A percentile compares a stretch with the other conserved stretches of the same genome.
Evolutionary conservation across 2,888 invertebrate genomes (phyloP).

Genomic region (Vanessa cardui): DNA sequence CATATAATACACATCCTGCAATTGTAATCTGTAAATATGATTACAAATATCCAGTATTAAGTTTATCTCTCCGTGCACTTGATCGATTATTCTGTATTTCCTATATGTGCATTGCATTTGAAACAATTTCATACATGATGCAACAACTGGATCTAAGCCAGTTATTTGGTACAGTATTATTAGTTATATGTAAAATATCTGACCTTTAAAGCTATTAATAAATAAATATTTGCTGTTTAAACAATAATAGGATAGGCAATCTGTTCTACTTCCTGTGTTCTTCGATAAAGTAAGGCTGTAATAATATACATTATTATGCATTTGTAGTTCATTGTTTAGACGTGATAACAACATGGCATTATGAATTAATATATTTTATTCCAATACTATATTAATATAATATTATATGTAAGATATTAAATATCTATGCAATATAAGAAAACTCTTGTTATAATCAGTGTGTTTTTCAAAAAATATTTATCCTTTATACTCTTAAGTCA

Average conservation of each 20-base stretch:
- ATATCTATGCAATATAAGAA: neutral
- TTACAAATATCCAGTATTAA: too few relatives aligned
- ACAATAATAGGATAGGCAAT: conserved; percentile 1
- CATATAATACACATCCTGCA: neutral
- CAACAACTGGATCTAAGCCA: conserved; percentile 38
- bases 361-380: too few relatives aligned
- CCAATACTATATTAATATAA: too few relatives aligned
- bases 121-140: conserved; percentile 29
- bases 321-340: neutral
- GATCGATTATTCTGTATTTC: conserved; percentile 18
- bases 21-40: neutral
- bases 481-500: too few relatives aligned
- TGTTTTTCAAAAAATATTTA: too few relatives aligned
- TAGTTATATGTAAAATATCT: neutral
- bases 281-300: neutral
- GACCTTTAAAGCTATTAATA: neutral
- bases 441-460: neutral
- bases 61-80: conserved; percentile 15
- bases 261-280: conserved; percentile 5
- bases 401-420: neutral
- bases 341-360: neutral
- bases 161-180: conserved; percentile 8
- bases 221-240: neutral
- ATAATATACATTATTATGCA: neutral
- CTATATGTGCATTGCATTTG: conserved; percentile 29